phyloP scores from a whole-genome alignment of 2,888 invertebrate genomes.

The Rutpela maculata region DNA sequence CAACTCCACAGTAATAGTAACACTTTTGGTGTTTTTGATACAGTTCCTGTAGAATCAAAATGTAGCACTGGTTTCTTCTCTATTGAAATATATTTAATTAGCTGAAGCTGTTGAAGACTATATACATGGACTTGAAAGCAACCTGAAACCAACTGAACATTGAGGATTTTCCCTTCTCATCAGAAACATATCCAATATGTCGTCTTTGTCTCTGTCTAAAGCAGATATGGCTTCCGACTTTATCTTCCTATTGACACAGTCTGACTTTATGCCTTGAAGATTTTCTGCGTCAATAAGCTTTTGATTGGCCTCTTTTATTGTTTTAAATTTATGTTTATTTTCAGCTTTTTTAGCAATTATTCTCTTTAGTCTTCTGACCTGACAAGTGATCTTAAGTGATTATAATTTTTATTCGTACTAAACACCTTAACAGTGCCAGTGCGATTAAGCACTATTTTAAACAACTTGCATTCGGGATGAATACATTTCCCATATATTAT shows the following conservation, averaged over 20 bases:
- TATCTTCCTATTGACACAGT: slow-evolving; percentile 22
- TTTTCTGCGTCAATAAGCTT: slow-evolving; percentile 24
- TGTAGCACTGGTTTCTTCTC: slow-evolving; percentile 16
- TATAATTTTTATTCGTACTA: slow-evolving; percentile 25
- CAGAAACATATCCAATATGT: slow-evolving; percentile 28
- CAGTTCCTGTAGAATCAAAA: slow-evolving; percentile 17
- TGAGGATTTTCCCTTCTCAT: slow-evolving; percentile 14
- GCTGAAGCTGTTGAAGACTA: slow-evolving; percentile 21
- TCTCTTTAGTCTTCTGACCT: slow-evolving; percentile 16
- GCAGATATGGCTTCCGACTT: slow-evolving; percentile 25
- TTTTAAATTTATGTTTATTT: slow-evolving; percentile 18
- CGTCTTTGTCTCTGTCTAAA: slow-evolving; percentile 23
- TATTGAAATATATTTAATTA: background rate
- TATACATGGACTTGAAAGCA: slow-evolving; percentile 14
- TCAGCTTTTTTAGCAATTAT: slow-evolving; percentile 10
- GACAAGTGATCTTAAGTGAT: slow-evolving; percentile 25
- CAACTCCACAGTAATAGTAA: slow-evolving; percentile 34
- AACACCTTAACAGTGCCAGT: slow-evolving; percentile 2
- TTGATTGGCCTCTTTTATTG: slow-evolving; percentile 6
- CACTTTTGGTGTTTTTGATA: slow-evolving; percentile 12
- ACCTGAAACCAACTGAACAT: slow-evolving; percentile 11
- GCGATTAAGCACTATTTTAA: slow-evolving; percentile 7
- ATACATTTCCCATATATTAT: slow-evolving; percentile 28
- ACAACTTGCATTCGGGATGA: slow-evolving; percentile 19
- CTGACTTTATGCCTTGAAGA: slow-evolving; percentile 28